Conservation (phyloP, 1,140 invertebrate genomes). For the Ceratitis capitata region DNA sequence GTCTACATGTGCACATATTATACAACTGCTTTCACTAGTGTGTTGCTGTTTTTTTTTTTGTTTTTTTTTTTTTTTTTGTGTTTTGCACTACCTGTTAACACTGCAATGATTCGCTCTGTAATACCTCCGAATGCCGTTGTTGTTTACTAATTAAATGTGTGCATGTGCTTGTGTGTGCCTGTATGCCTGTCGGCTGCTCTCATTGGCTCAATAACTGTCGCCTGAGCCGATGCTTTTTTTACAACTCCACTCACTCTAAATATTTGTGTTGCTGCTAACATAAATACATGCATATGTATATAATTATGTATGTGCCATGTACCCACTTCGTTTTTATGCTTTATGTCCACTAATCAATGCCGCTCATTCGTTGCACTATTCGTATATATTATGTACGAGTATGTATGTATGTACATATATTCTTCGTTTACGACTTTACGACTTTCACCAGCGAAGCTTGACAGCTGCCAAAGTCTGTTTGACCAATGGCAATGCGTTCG, state of each 20-base stretch:
- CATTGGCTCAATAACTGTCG: not conserved
- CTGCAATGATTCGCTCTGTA: too few species aligned
- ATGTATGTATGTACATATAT: too few species aligned
- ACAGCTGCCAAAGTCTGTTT: not conserved
- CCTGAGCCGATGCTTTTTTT: not conserved
- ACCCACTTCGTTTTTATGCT: slow-evolving; percentile 28
- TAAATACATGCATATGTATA: not conserved
- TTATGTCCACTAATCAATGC: slow-evolving; percentile 13
- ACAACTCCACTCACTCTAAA: not conserved
- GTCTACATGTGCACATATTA: too few species aligned
- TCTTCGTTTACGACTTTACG: slow-evolving; percentile 28
- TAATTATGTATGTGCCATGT: not conserved
- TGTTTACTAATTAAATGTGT: not conserved
- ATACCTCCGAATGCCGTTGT: too few species aligned
- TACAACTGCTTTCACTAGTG: too few species aligned
- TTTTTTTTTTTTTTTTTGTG: too few species aligned
- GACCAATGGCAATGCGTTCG: not conserved
- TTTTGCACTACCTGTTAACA: too few species aligned
- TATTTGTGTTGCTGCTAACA: not conserved
- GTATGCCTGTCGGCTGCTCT: not conserved
- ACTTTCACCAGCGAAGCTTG: slow-evolving; percentile 25
- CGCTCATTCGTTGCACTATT: not conserved
- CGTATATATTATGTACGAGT: too few species aligned
- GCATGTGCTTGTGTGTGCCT: not conserved
- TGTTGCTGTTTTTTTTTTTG: too few species aligned